Evolutionary conservation across 2,113 vertebrate genomes (phyloP).

Genomic region (Cinclus mexicanus): DNA sequence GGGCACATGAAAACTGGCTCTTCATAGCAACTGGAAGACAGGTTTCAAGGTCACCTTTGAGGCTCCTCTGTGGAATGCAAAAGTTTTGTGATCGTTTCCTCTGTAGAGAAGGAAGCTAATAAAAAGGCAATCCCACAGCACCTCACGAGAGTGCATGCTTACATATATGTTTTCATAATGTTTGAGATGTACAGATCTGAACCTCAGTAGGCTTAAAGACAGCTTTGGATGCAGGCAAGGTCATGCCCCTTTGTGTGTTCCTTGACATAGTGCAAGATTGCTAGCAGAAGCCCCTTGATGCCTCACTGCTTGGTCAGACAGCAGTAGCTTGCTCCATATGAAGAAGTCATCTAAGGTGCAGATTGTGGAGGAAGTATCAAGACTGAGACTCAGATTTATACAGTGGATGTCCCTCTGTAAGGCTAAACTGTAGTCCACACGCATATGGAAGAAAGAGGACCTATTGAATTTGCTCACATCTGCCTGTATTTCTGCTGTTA

Average conservation of each 20-base stretch:
- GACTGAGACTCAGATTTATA: background rate
- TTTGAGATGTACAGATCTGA: background rate
- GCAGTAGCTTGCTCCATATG: background rate
- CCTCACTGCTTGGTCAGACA: background rate
- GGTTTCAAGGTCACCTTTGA: background rate
- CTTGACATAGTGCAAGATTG: background rate
- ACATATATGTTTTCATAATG: background rate
- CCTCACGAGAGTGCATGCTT: fast-evolving
- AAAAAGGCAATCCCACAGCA: background rate
- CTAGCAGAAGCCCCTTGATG: background rate
- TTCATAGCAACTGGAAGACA: background rate
- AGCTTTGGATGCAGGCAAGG: background rate
- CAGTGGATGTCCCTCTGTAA: background rate
- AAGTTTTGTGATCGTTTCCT: background rate
- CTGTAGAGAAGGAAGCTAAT: background rate
- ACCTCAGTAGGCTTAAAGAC: background rate
- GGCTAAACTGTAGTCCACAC: background rate
- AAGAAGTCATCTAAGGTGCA: background rate
- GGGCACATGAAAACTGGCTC: background rate
- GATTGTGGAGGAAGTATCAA: background rate
- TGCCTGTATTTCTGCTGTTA: background rate
- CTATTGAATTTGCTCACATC: background rate
- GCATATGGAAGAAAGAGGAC: background rate
- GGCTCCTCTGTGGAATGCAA: background rate
- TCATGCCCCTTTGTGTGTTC: background rate